Base-by-base conservation (phyloP, 1,140 invertebrate genomes). In the Drosophila malerkotliana region DNA sequence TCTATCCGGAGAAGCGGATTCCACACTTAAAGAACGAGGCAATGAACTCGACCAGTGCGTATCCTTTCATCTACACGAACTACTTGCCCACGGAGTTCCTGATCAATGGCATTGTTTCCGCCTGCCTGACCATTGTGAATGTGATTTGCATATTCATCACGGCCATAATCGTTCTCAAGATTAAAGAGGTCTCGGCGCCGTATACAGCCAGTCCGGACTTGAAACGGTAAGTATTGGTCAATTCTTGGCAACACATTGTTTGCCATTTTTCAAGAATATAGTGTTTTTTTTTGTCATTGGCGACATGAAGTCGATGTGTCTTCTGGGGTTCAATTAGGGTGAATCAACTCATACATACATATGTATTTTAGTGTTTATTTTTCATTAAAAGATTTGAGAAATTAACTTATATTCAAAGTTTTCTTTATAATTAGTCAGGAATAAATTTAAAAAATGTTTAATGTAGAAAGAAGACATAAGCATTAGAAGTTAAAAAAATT, bases 181-280 rank as follows among this genome's bases (percentile, higher is more conserved):
- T 97, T 59, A 98, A 98, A 92, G 96, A 97, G 93, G 96, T 97
- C 0, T 96, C 96, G 0, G 95, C 95, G 1, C 96, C 96, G 0
- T 95, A 96, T 57, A 96, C 95, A 0, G 96, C 95, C 1, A 94
- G 95, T 53, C 94, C 95, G 41, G 94, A 95, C 88, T 92, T 96
- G 28, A 93, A 95, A 72, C 92, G 95, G 56, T 98, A 63, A 90
- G 88, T 91, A 15, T 44, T 56, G 12, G 9, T 3, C 30, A 28
- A 2, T 64, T 45, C 18, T 37, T 37, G 34, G 34, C 32, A 21
- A 63, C 18, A 45, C 61, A 49, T 32, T 49, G 15, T 49, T 4
- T 10, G 44, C 44, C 56, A 64, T 32, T 66, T 49, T 9, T 45
- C 45, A 18, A 47, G 41, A 12, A 14, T 30, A 34, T 14, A 15